These are phyloP conservation scores for Macrotus californicus DNA, from an alignment of 2,113 vertebrate genomes.

Conservation along the genomic window DNA sequence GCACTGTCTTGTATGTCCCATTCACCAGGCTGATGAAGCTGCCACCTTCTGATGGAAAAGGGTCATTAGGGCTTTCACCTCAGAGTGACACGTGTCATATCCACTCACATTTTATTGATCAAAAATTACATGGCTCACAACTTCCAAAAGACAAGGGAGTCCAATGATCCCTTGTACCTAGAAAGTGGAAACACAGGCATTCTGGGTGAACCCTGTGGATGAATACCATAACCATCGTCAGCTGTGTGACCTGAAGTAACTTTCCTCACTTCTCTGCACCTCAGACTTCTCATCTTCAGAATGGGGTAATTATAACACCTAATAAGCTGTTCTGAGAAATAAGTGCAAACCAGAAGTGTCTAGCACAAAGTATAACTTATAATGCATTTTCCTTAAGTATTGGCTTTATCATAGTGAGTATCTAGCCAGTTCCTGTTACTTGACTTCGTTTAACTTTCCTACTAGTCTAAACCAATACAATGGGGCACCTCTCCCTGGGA, in stretches of 20 bases:
- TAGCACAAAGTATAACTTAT: background rate
- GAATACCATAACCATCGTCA: background rate
- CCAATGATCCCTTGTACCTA: background rate
- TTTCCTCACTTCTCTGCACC: background rate
- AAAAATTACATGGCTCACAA: background rate
- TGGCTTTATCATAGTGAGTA: background rate
- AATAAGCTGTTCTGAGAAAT: background rate
- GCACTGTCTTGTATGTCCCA: background rate
- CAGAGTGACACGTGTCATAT: background rate
- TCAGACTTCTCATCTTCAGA: background rate
- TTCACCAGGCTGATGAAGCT: background rate
- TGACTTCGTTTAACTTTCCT: background rate
- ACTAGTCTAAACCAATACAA: background rate
- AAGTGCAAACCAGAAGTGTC: background rate
- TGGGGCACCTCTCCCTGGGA: background rate
- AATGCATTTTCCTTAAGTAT: background rate
- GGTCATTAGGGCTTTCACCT: background rate
- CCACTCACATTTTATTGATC: background rate
- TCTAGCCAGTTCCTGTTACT: background rate
- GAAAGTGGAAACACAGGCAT: background rate
- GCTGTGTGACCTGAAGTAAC: background rate
- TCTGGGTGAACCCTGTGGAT: background rate
- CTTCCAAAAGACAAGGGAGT: background rate
- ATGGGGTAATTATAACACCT: background rate
- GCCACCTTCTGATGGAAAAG: background rate